Evolutionary conservation across 1,140 invertebrate genomes (phyloP).

Genomic region (Microplitis mediator): DNA sequence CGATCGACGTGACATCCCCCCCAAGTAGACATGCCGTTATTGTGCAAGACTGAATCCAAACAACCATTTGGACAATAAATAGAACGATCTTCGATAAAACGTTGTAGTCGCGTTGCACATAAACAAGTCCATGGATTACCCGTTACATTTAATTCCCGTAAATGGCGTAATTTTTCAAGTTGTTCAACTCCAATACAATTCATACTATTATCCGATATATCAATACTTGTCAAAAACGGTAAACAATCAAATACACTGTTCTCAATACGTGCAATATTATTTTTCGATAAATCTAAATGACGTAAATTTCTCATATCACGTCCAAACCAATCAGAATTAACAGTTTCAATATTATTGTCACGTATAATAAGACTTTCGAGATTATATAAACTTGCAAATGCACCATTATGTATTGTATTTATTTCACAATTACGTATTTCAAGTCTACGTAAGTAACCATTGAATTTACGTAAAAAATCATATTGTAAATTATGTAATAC

Average conservation of each 20-base stretch:
- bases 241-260: slow-evolving; percentile 42
- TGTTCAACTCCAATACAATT: slow-evolving; percentile 45
- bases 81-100: slow-evolving; percentile 32
- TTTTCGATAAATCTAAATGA: slow-evolving; percentile 39
- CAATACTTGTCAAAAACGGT: slow-evolving; percentile 31
- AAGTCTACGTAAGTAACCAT: slow-evolving; percentile 38
- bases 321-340: slow-evolving; percentile 28
- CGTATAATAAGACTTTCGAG: slow-evolving; percentile 36
- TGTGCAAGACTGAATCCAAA: slow-evolving; percentile 6
- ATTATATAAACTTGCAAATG: slow-evolving; percentile 35
- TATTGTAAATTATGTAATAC: slow-evolving; percentile 30
- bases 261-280: slow-evolving; percentile 39
- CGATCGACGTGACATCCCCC: slow-evolving; percentile 32
- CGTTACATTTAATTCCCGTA: slow-evolving; percentile 29
- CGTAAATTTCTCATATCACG: slow-evolving; percentile 29
- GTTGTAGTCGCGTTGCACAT: slow-evolving; percentile 34
- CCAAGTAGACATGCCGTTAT: not conserved
- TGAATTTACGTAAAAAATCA: slow-evolving; percentile 34
- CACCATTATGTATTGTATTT: slow-evolving; percentile 37
- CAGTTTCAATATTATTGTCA: slow-evolving; percentile 36
- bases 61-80: slow-evolving; percentile 37
- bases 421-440: slow-evolving; percentile 43
- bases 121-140: slow-evolving; percentile 48
- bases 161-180: slow-evolving; percentile 31
- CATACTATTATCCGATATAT: slow-evolving; percentile 43